Conservation (phyloP, 2,888 invertebrate species). For the Scaptomyza polygonia region DNA sequence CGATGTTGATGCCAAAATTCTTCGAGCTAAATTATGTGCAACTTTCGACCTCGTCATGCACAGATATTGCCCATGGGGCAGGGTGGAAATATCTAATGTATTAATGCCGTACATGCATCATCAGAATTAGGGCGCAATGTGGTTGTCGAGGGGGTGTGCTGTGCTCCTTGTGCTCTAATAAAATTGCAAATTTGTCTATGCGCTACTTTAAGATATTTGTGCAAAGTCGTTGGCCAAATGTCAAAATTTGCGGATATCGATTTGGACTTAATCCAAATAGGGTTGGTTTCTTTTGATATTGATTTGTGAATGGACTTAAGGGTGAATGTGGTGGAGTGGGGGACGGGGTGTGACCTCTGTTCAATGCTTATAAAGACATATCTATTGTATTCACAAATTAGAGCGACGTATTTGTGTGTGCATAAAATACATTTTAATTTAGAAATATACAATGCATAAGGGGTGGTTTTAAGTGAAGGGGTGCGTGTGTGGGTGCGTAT, state of each 20-base stretch:
- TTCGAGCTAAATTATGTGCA: constrained; percentile 66
- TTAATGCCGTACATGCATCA: constrained; percentile 63
- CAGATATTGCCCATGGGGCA: constrained; percentile 36
- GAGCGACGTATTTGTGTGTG: constrained; percentile 43
- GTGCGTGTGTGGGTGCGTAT: constrained; percentile 2
- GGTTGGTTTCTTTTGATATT: constrained; percentile 36
- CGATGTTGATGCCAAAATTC: constrained; percentile 50
- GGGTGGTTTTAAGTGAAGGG: constrained; percentile 26
- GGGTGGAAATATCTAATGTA: constrained; percentile 66
- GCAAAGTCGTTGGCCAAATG: constrained; percentile 72
- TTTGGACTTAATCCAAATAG: constrained; percentile 41
- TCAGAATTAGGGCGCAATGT: constrained; percentile 1
- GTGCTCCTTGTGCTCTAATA: constrained; percentile 51
- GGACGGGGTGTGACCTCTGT: constrained; percentile 23
- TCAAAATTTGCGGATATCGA: constrained; percentile 76
- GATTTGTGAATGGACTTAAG: constrained; percentile 41
- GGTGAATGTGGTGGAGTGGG: constrained; percentile 6
- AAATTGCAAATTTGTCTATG: constrained; percentile 72
- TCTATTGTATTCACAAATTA: constrained; percentile 44
- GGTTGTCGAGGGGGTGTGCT: neutral
- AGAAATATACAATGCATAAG: constrained; percentile 16
- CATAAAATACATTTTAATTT: constrained; percentile 75
- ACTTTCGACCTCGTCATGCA: constrained; percentile 72
- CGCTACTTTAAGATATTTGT: constrained; percentile 52
- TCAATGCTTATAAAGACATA: constrained; percentile 61